Percentiles rank a stretch among this genome's conserved stretches.
Evolutionary conservation across 2,797 vertebrate species (phyloP).

Genomic region (Ptychobarbus kaznakovi): DNA sequence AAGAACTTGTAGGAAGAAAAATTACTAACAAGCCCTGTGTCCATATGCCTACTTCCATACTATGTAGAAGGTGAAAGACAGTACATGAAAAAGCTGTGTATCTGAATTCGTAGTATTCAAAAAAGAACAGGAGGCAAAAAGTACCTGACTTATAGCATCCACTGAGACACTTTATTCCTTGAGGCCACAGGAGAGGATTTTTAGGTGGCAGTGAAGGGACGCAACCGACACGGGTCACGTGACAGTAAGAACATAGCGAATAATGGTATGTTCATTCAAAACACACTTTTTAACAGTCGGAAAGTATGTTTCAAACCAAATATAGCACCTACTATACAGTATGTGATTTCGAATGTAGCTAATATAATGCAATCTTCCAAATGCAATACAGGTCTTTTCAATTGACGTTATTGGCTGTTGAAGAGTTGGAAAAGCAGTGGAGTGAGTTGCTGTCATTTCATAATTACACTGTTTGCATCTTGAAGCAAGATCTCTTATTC

Average conservation of each 20-base stretch:
- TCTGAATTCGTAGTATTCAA: too few relatives aligned
- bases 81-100: neutral
- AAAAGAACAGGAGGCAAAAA: too few relatives aligned
- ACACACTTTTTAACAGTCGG: neutral
- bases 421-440: neutral
- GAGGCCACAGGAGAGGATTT: too few relatives aligned
- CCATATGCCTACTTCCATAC: neutral
- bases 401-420: neutral
- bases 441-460: neutral
- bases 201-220: neutral
- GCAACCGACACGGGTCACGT: neutral
- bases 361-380: neutral
- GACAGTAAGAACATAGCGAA: neutral
- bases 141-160: too few relatives aligned
- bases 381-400: neutral
- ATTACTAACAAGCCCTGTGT: neutral
- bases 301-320: neutral
- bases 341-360: neutral
- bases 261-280: neutral
- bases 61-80: neutral
- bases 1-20: neutral
- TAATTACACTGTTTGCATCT: neutral
- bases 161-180: too few relatives aligned
- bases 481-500: neutral
- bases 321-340: neutral